Conservation (phyloP, 2,113 vertebrate genomes). For the Boulengeromyrus knoepffleri region DNA sequence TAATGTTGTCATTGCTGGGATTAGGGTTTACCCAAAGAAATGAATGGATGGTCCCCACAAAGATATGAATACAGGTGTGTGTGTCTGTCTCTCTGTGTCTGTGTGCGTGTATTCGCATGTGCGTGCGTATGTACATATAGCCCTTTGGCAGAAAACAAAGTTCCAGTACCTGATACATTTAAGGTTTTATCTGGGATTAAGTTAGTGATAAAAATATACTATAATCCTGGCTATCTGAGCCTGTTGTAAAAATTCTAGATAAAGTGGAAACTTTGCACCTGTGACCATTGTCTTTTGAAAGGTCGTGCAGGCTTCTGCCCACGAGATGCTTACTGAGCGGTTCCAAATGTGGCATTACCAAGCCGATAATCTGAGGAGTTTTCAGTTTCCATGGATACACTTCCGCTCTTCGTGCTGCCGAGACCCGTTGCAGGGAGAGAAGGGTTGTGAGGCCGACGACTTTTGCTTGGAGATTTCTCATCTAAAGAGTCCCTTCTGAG, state of each 20-base stretch:
- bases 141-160: background rate
- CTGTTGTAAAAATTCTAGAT: background rate
- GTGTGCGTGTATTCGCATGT: background rate
- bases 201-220: background rate
- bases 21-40: too few relatives aligned
- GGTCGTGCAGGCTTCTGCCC: background rate
- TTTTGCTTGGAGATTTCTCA: slow-evolving; percentile 4
- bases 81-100: background rate
- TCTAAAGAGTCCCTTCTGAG: slow-evolving; percentile 17
- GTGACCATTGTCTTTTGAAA: background rate
- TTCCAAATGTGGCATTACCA: slow-evolving; percentile 25
- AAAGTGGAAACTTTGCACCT: background rate
- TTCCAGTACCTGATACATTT: background rate
- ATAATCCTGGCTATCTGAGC: background rate
- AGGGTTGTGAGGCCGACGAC: slow-evolving; percentile 22
- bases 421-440: slow-evolving; percentile 25
- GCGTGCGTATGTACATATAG: background rate
- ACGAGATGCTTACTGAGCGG: background rate
- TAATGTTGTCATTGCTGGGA: too few relatives aligned
- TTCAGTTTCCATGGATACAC: slow-evolving; percentile 44
- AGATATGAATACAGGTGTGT: too few relatives aligned
- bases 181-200: background rate
- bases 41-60: too few relatives aligned
- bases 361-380: slow-evolving; percentile 39
- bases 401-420: slow-evolving; percentile 26